phyloP scores from a whole-genome alignment of 2,113 vertebrate genomes.

The Anas platyrhynchos region DNA sequence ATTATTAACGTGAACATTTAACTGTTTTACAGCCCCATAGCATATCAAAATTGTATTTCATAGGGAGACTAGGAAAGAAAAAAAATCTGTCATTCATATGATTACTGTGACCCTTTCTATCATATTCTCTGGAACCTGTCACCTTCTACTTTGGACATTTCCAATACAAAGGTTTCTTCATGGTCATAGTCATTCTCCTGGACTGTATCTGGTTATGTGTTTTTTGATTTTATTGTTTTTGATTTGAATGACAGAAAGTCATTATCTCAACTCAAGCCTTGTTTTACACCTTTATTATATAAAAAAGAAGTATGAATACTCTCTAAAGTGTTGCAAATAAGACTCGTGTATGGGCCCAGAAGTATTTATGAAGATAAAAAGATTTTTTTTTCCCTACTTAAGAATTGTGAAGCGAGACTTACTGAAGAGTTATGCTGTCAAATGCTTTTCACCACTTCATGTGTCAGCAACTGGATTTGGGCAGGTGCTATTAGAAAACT shows the following conservation, averaged over 20 bases:
- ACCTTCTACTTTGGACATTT: not conserved
- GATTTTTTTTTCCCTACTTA: not conserved
- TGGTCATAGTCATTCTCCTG: not conserved
- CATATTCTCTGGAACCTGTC: not conserved
- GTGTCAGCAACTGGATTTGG: not conserved
- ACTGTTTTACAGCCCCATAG: not conserved
- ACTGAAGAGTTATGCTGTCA: not conserved
- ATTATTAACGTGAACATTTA: not conserved
- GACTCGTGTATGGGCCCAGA: not conserved
- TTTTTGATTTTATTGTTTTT: not conserved
- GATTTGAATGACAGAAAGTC: not conserved
- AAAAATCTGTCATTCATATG: not conserved
- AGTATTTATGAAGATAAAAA: not conserved
- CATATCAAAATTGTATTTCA: not conserved
- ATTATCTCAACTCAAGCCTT: not conserved
- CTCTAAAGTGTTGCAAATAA: not conserved
- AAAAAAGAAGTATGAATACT: not conserved
- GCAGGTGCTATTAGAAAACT: not conserved
- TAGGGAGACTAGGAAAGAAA: not conserved
- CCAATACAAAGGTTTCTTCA: not conserved
- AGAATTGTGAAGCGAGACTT: not conserved
- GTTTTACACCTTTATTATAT: not conserved
- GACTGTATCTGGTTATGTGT: not conserved
- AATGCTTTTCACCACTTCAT: not conserved
- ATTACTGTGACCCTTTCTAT: not conserved